Evolutionary conservation across 2,888 invertebrate genomes (phyloP).

Genomic region (Lysandra coridon): DNA sequence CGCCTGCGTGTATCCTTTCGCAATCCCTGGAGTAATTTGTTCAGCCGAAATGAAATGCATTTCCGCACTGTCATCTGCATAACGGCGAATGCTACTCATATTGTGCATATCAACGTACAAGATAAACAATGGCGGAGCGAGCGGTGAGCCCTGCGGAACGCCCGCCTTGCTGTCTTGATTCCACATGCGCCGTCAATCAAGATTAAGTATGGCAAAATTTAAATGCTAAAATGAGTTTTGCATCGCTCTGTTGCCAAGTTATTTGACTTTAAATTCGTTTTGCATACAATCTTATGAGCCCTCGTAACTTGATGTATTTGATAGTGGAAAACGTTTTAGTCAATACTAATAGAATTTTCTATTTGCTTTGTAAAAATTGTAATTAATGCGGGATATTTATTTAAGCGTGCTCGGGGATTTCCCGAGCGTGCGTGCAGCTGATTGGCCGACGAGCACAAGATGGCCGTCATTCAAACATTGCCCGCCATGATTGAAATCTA

Average conservation of each 20-base stretch:
- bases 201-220: constrained; percentile 16
- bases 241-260: constrained; percentile 9
- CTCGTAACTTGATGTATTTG: neutral
- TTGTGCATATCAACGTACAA: constrained; percentile 12
- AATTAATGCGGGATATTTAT: constrained; percentile 9
- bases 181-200: constrained; percentile 18
- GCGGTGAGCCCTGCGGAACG: neutral
- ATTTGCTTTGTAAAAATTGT: constrained; percentile 15
- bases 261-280: neutral
- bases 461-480: constrained; percentile 36
- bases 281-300: neutral
- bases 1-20: constrained; percentile 27
- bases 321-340: neutral
- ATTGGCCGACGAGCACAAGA: constrained; percentile 36
- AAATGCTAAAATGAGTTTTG: neutral
- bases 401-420: constrained; percentile 18
- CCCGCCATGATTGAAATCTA: constrained; percentile 35
- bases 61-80: constrained; percentile 28
- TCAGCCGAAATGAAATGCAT: constrained; percentile 34
- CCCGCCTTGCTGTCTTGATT: constrained; percentile 8
- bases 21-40: constrained; percentile 25
- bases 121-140: constrained; percentile 17
- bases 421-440: constrained; percentile 29
- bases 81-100: constrained; percentile 22
- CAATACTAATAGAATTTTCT: neutral